Conservation (phyloP, 2,888 invertebrate species). For the Netelia fuscicornis region DNA sequence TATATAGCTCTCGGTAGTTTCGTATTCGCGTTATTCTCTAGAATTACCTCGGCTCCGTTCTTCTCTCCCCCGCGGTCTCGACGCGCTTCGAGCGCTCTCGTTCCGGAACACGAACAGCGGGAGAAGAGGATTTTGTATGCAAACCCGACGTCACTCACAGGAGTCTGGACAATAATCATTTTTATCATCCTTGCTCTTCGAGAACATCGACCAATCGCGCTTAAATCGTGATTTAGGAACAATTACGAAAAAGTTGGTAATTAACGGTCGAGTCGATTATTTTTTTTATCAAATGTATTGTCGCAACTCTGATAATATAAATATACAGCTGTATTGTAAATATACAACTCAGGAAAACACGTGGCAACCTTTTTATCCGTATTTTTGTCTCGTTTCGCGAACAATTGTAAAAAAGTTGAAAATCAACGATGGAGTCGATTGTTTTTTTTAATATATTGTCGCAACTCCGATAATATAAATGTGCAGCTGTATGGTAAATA, state of each 20-base stretch:
- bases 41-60: slow-evolving; percentile 31
- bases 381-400: background rate
- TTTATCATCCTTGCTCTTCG: background rate
- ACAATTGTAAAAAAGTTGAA: too few relatives aligned
- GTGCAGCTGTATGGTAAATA: too few relatives aligned
- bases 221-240: background rate
- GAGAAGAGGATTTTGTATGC: slow-evolving; percentile 17
- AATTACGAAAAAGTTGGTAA: background rate
- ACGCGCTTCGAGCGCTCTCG: slow-evolving; percentile 16
- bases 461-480: too few relatives aligned
- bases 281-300: too few relatives aligned
- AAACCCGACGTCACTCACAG: slow-evolving; percentile 33
- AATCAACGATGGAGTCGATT: too few relatives aligned
- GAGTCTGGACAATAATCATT: slow-evolving; percentile 26
- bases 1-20: slow-evolving; percentile 4
- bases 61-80: slow-evolving; percentile 1
- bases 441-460: too few relatives aligned
- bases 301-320: too few relatives aligned
- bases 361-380: background rate
- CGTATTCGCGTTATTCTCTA: slow-evolving; percentile 45
- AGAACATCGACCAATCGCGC: background rate
- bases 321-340: too few relatives aligned
- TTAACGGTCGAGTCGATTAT: too few relatives aligned
- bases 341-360: background rate
- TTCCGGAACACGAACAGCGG: slow-evolving; percentile 3